Evolutionary conservation across 1,140 invertebrate species (phyloP).

Genomic region (Bombus polaris): DNA sequence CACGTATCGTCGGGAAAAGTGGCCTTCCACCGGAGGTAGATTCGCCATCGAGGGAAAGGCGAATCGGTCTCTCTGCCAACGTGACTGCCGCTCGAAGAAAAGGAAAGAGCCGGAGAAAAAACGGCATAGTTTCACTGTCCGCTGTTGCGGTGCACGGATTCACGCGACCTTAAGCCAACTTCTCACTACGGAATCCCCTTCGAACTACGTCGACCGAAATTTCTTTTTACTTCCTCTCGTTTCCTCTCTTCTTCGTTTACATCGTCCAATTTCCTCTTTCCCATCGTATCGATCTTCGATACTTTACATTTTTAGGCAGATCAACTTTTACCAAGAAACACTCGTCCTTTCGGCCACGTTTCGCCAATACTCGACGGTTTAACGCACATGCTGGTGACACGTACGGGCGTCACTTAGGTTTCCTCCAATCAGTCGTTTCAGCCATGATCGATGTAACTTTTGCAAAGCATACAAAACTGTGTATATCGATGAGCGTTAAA

Average conservation of each 20-base stretch:
- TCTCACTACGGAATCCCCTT: conserved; percentile 26
- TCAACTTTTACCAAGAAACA: neutral
- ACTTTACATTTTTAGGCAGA: rapidly evolving
- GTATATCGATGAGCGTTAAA: too few species aligned
- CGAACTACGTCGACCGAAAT: conserved; percentile 2
- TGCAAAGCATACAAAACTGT: rapidly evolving
- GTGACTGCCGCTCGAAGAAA: conserved; percentile 31
- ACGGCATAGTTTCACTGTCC: conserved; percentile 50
- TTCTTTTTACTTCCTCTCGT: conserved; percentile 25
- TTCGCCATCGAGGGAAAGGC: conserved; percentile 26
- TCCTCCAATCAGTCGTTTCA: rapidly evolving
- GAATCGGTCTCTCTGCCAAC: conserved; percentile 11
- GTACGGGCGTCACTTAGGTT: too few species aligned
- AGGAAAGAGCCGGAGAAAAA: conserved; percentile 37
- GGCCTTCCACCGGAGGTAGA: neutral
- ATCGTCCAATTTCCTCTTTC: neutral
- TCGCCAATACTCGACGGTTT: too few species aligned
- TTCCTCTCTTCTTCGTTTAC: neutral
- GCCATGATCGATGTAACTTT: too few species aligned
- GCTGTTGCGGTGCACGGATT: conserved; percentile 33
- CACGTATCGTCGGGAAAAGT: conserved; percentile 9
- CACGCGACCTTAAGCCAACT: conserved; percentile 46
- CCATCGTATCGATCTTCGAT: neutral
- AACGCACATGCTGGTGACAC: neutral
- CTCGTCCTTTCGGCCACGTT: neutral